phyloP scores from a whole-genome alignment of 2,888 invertebrate species.

The Drosophila cyrtoloma region DNA sequence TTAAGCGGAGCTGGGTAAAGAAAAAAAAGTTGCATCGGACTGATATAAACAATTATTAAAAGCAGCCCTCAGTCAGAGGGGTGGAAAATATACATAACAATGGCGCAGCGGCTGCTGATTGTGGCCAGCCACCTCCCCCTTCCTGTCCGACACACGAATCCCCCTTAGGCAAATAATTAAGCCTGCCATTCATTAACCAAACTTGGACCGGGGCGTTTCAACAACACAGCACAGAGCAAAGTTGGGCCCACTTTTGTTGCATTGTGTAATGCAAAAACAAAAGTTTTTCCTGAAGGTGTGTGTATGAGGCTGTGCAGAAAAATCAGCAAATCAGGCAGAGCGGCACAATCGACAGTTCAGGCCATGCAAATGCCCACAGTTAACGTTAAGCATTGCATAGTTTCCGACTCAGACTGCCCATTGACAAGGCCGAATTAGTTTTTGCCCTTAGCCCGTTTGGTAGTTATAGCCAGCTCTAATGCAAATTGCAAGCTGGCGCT shows the following conservation, averaged over 20 bases:
- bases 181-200: slow-evolving; percentile 73
- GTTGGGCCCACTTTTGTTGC: slow-evolving; percentile 62
- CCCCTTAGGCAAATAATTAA: slow-evolving; percentile 67
- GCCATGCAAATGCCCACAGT: slow-evolving; percentile 35
- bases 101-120: slow-evolving; percentile 54
- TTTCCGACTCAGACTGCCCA: slow-evolving; percentile 13
- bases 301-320: neutral
- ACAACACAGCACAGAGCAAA: slow-evolving; percentile 36
- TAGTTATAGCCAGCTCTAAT: slow-evolving; percentile 7
- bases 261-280: slow-evolving; percentile 44
- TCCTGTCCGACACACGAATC: slow-evolving; percentile 25
- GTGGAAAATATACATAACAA: slow-evolving; percentile 57
- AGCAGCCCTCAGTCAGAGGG: slow-evolving; percentile 53
- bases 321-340: slow-evolving; percentile 41
- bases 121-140: slow-evolving; percentile 11
- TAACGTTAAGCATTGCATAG: slow-evolving; percentile 27
- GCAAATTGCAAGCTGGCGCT: slow-evolving; percentile 51
- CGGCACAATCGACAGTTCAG: slow-evolving; percentile 36
- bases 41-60: slow-evolving; percentile 78
- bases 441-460: slow-evolving; percentile 28
- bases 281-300: slow-evolving; percentile 25
- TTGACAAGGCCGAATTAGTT: slow-evolving; percentile 36
- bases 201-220: slow-evolving; percentile 48
- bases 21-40: slow-evolving; percentile 49
- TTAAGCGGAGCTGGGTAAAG: slow-evolving; percentile 42